These are phyloP conservation scores for Eudyptes chrysolophus DNA, from an alignment of 2,113 vertebrate species.

Conservation along the genomic window DNA sequence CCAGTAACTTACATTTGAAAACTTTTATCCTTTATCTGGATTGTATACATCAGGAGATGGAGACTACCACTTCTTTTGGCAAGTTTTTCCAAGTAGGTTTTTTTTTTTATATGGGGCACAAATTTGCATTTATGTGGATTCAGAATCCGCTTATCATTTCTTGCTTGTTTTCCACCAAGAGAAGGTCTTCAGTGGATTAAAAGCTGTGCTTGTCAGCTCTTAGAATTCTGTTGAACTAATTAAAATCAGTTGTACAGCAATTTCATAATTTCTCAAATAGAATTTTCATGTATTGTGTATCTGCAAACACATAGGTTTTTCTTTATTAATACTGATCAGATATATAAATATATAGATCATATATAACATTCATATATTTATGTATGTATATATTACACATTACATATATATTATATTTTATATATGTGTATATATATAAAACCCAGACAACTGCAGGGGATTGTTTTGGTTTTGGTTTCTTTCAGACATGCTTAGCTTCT, in stretches of 20 bases:
- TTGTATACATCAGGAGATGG: not conserved
- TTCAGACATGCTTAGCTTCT: not conserved
- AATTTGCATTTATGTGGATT: not conserved
- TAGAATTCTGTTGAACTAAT: not conserved
- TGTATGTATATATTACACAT: not conserved
- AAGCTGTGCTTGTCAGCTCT: not conserved
- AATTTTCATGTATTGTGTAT: not conserved
- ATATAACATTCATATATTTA: not conserved
- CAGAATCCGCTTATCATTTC: not conserved
- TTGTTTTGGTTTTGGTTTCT: not conserved
- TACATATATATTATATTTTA: not conserved
- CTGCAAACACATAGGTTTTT: not conserved
- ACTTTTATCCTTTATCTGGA: not conserved
- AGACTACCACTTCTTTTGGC: not conserved
- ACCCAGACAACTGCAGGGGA: not conserved
- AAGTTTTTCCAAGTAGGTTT: not conserved
- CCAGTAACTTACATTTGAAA: not conserved
- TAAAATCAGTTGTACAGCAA: not conserved
- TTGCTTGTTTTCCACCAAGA: not conserved
- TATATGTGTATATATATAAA: not conserved
- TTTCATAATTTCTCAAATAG: not conserved
- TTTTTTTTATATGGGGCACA: not conserved
- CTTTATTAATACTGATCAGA: not conserved
- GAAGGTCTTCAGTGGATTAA: not conserved
- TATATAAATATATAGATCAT: not conserved